A percentile compares a stretch with the other conserved stretches of the same genome.
These are phyloP conservation scores for Chaetophractus vellerosus DNA, from an alignment of 2,797 vertebrate species.

Conservation along the genomic window DNA sequence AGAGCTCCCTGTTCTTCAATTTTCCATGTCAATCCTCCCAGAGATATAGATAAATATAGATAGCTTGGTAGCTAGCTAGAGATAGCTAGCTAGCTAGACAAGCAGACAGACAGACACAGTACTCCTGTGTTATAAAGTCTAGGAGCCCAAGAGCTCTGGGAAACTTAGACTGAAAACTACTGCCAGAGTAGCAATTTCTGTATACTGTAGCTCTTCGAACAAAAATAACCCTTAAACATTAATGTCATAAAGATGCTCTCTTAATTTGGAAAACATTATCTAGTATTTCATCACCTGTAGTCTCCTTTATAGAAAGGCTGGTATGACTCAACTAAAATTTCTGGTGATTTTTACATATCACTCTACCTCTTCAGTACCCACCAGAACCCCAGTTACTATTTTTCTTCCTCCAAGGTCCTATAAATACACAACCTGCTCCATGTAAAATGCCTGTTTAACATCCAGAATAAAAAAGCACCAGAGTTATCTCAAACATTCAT, in stretches of 20 bases:
- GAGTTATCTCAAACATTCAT: background rate
- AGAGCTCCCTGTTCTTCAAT: background rate
- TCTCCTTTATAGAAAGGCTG: background rate
- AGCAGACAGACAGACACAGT: background rate
- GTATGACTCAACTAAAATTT: background rate
- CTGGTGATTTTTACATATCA: background rate
- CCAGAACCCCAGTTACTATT: background rate
- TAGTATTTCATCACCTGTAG: background rate
- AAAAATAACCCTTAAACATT: constrained; percentile 59
- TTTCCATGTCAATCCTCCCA: background rate
- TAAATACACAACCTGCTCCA: background rate
- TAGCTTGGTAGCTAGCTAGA: background rate
- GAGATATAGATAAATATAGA: background rate
- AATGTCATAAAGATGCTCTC: background rate
- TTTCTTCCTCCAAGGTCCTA: background rate
- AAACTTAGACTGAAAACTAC: background rate
- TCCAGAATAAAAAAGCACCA: background rate
- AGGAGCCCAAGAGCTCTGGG: background rate
- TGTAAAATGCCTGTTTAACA: background rate
- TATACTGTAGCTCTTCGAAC: background rate
- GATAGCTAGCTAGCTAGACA: background rate
- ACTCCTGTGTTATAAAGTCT: background rate
- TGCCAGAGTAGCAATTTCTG: constrained; percentile 7
- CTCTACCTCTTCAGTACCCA: background rate
- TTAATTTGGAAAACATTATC: constrained; percentile 25